These are phyloP conservation scores for Anolis sagrei DNA, from an alignment of 2,113 vertebrate species.

Conservation along the genomic window DNA sequence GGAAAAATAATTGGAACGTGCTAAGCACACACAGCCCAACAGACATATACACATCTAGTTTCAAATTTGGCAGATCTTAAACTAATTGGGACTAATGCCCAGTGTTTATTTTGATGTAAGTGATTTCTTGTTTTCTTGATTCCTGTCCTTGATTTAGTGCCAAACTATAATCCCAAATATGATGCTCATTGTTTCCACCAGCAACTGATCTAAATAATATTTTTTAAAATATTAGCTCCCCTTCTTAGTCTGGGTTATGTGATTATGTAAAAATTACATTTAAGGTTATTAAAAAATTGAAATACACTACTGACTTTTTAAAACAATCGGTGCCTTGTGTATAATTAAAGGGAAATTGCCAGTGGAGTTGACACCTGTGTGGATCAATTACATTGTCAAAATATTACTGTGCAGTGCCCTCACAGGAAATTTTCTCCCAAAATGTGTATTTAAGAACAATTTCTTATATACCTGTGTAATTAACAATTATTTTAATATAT, in stretches of 20 bases:
- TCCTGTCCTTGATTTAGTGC: not conserved
- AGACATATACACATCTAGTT: not conserved
- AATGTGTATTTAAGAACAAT: slow-evolving; percentile 23
- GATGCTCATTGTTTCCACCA: not conserved
- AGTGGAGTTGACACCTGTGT: slow-evolving; percentile 7
- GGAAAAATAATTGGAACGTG: not conserved
- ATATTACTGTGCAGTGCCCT: slow-evolving; percentile 18
- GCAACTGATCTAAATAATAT: not conserved
- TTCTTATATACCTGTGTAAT: slow-evolving; percentile 35
- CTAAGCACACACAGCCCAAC: not conserved
- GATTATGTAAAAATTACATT: slow-evolving; percentile 19
- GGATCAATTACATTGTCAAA: slow-evolving; percentile 33
- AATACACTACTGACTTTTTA: slow-evolving; percentile 17
- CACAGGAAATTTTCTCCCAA: slow-evolving; percentile 9
- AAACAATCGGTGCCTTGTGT: slow-evolving; percentile 16
- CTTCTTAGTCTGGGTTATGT: not conserved
- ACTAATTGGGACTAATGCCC: not conserved
- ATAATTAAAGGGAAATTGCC: slow-evolving; percentile 31
- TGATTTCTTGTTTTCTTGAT: not conserved
- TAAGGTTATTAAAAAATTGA: slow-evolving; percentile 1
- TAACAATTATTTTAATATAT: slow-evolving; percentile 42
- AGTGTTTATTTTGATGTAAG: not conserved
- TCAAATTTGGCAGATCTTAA: not conserved
- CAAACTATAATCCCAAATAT: not conserved
- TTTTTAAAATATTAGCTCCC: not conserved